These are phyloP conservation scores for Lepidurus apus DNA, from an alignment of 1,140 invertebrate species.

Conservation along the genomic window DNA sequence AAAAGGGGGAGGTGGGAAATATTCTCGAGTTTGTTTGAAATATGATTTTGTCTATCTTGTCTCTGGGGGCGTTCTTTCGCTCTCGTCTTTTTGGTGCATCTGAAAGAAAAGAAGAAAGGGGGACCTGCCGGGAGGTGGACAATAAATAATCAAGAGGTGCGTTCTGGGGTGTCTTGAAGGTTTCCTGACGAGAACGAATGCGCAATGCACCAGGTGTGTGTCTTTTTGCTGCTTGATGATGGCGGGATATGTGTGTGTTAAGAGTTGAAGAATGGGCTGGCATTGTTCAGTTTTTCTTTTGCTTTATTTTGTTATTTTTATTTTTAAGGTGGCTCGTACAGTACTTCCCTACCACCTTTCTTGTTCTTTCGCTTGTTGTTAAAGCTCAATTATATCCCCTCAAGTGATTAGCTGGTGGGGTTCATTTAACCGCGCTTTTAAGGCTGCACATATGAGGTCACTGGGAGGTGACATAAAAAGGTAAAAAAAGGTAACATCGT, in stretches of 20 bases:
- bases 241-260: not conserved
- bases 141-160: not conserved
- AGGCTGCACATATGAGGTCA: not conserved
- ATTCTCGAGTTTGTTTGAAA: not conserved
- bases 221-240: too few species aligned
- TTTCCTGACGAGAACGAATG: not conserved
- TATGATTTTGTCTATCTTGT: not conserved
- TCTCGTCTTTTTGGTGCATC: not conserved
- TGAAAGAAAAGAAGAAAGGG: too few species aligned
- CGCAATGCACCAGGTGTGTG: not conserved
- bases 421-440: conserved; percentile 22
- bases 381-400: too few species aligned
- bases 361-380: not conserved
- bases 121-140: not conserved
- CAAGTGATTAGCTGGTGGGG: not conserved
- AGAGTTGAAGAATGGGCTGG: not conserved
- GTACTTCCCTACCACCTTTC: not conserved
- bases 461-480: too few species aligned
- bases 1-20: not conserved
- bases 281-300: not conserved
- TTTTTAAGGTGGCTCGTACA: not conserved
- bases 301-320: not conserved
- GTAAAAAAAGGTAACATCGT: too few species aligned
- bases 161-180: not conserved
- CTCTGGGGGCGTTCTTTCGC: not conserved